phyloP scores from a whole-genome alignment of 2,888 invertebrate genomes.

The Eupithecia exiguata region DNA sequence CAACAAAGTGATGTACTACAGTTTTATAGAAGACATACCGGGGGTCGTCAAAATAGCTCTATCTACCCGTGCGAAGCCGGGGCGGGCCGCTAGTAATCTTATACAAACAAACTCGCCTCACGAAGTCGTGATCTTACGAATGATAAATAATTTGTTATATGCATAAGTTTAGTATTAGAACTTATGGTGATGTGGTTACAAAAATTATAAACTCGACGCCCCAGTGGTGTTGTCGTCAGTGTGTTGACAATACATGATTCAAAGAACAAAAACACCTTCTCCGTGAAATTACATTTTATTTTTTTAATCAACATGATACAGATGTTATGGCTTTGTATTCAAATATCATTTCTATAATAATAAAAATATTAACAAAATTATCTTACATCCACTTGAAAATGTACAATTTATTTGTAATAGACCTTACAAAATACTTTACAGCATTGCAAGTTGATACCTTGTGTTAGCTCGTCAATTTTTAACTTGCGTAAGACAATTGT shows the following conservation, averaged over 20 bases:
- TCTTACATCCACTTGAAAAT: conserved; percentile 83
- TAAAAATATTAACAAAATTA: conserved; percentile 84
- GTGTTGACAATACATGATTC: neutral
- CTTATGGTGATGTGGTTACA: no score
- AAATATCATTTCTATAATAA: conserved; percentile 80
- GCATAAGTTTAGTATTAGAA: no score
- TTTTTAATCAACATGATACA: conserved; percentile 82
- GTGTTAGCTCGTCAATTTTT: conserved; percentile 9
- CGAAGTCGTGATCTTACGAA: no score
- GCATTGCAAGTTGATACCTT: conserved; percentile 59
- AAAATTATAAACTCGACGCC: neutral
- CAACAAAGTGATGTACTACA: no score
- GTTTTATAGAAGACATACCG: no score
- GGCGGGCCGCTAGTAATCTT: no score
- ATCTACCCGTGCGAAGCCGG: no score
- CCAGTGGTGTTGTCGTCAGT: neutral
- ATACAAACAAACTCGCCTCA: no score
- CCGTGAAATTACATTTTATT: conserved; percentile 78
- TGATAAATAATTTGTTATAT: no score
- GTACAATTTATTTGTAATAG: conserved; percentile 78
- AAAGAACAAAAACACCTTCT: conserved; percentile 36
- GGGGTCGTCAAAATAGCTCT: no score
- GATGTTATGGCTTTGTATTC: conserved; percentile 83
- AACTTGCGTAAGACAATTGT: neutral
- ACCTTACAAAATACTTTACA: conserved; percentile 78